Evolutionary conservation across 1,140 invertebrate genomes (phyloP).

Genomic region (Listronotus bonariensis): DNA sequence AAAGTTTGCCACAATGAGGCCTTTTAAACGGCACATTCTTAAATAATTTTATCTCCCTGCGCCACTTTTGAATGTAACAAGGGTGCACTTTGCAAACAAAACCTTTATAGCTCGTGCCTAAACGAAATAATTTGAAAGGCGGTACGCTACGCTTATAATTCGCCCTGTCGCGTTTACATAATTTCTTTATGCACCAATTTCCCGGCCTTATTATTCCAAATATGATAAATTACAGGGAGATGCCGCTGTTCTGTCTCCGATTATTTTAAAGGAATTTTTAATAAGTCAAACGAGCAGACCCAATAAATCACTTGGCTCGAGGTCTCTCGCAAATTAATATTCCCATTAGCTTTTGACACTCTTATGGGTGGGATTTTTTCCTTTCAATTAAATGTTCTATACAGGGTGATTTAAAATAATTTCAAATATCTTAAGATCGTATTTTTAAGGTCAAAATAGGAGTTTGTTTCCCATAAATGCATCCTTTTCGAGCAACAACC

Average conservation of each 20-base stretch:
- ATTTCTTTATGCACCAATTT: background rate
- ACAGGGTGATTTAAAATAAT: no score
- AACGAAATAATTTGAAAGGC: background rate
- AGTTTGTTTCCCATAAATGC: no score
- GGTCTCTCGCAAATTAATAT: slow-evolving; percentile 14
- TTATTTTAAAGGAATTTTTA: slow-evolving; percentile 21
- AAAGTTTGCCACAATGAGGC: no score
- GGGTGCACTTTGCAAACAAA: no score
- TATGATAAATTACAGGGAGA: slow-evolving; percentile 15
- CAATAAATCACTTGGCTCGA: slow-evolving; percentile 17
- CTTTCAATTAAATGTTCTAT: background rate
- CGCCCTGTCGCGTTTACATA: background rate
- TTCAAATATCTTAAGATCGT: no score
- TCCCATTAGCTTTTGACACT: slow-evolving; percentile 11
- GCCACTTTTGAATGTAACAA: no score
- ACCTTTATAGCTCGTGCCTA: no score
- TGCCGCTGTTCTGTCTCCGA: slow-evolving; percentile 6
- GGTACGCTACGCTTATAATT: background rate
- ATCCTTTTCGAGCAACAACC: no score
- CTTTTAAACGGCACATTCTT: no score
- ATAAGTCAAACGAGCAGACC: slow-evolving; percentile 16
- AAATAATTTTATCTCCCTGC: no score
- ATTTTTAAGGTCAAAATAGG: no score
- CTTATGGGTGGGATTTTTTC: slow-evolving; percentile 9
- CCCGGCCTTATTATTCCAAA: background rate